phyloP scores from a whole-genome alignment of 2,113 vertebrate species.

The Mixornis gularis region DNA sequence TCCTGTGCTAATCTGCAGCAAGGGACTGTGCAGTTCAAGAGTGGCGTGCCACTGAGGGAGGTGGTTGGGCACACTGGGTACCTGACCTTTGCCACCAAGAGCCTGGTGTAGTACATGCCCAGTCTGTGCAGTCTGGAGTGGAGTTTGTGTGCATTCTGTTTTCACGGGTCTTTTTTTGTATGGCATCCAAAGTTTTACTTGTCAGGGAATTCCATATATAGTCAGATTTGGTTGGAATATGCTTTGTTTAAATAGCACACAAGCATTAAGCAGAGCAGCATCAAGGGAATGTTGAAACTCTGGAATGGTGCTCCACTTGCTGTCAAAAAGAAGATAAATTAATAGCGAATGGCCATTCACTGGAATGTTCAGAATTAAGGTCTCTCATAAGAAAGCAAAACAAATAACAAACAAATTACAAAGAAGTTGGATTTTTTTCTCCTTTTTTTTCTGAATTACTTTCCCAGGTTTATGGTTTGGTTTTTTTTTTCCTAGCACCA shows the following conservation, averaged over 20 bases:
- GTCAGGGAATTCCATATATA: constrained; percentile 69
- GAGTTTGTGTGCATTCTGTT: background rate
- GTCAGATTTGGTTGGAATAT: constrained; percentile 46
- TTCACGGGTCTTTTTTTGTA: constrained; percentile 12
- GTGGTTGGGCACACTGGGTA: constrained; percentile 94
- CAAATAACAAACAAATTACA: background rate
- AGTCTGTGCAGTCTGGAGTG: background rate
- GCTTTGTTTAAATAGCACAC: constrained; percentile 59
- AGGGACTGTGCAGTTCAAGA: constrained; percentile 74
- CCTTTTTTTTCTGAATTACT: background rate
- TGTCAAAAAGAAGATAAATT: constrained; percentile 19
- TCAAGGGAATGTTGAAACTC: background rate
- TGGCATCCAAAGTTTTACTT: constrained; percentile 21
- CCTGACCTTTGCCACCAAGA: constrained; percentile 94
- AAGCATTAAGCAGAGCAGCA: constrained; percentile 34
- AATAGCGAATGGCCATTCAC: background rate
- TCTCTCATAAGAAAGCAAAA: background rate
- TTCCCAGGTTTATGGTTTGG: background rate
- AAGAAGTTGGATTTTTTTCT: background rate
- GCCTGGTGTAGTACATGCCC: constrained; percentile 67
- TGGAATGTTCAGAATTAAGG: constrained; percentile 36
- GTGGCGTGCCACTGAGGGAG: constrained; percentile 81
- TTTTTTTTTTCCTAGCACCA: background rate
- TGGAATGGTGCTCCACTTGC: constrained; percentile 25
- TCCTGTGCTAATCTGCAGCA: background rate